A percentile compares a stretch with the other conserved stretches of the same genome.
phyloP scores from a whole-genome alignment of 2,113 vertebrate genomes.

The Lasiurus borealis region DNA sequence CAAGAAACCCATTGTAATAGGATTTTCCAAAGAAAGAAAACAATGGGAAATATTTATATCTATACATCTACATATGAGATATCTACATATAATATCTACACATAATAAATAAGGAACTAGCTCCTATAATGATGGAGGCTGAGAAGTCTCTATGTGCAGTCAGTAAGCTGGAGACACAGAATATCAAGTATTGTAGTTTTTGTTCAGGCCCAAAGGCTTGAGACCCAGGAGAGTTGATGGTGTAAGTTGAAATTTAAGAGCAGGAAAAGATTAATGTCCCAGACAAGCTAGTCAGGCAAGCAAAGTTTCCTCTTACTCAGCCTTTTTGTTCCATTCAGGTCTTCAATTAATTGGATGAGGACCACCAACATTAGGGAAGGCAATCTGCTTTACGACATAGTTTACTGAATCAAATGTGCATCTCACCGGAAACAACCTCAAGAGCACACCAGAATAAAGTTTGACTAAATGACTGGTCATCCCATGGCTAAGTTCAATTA shows the following conservation, averaged over 20 bases:
- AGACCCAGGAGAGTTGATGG: not conserved
- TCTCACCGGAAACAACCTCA: not conserved
- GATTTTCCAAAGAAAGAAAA: not conserved
- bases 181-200: not conserved
- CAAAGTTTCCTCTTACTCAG: not conserved
- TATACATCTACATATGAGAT: not conserved
- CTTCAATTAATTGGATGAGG: not conserved
- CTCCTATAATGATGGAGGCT: not conserved
- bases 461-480: not conserved
- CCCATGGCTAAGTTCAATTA: not conserved
- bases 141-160: not conserved
- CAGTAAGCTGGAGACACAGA: not conserved
- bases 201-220: not conserved
- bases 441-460: not conserved
- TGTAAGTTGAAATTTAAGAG: not conserved
- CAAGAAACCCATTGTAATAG: not conserved
- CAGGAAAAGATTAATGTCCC: not conserved
- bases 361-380: not conserved
- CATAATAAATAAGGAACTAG: not conserved
- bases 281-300: not conserved
- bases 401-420: not conserved
- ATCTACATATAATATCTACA: not conserved
- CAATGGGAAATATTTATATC: not conserved
- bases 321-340: not conserved
- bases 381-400: not conserved